Evolutionary conservation across 2,113 vertebrate genomes (phyloP), one percentile per base, ranked within the genome.

Genomic region (Poeciliopsis prolifica): DNA sequence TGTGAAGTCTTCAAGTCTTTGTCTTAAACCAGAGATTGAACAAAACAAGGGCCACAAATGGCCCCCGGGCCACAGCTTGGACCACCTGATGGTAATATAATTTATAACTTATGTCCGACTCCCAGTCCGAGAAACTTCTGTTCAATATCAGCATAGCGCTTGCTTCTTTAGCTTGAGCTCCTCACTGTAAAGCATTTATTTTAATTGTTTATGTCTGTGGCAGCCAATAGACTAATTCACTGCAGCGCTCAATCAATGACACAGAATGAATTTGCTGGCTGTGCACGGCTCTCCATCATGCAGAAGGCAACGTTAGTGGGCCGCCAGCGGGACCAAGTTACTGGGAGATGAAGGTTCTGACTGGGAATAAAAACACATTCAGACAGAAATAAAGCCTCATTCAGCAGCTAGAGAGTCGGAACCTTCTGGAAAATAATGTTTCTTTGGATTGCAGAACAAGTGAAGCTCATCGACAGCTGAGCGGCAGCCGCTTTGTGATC

Each of bases 221-320:
- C 70, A 84, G 80, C 83, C 83, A 84, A 74, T 40, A 79, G 77
- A 70, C 66, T 87, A 75, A 90, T 89, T 84, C 76, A 79, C 83
- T 79, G 77, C 83, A 84, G 79, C 12, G 71, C 82, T 90, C 87
- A 83, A 85, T 92, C 88, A 91, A 78, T 87, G 82, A 81, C 83
- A 82, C 61, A 62, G 51, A 78, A 70, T 75, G 75, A 78, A 82
- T 83, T 69, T 85, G 78, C 82, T 82, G 76, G 75, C 71, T 61
- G 61, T 72, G 86, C 83, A 88, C 79, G 63, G 80, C 68, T 79
- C 82, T 88, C 68, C 69, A 84, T 90, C 83, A 77, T 42, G 77
- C 70, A 78, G 72, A 60, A 71, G 84, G 77, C 78, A 67, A 77
- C 58, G 74, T 85, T 37, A 70, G 72, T 72, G 33, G 29, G 26